Evolutionary conservation across 2,888 invertebrate species (phyloP), one percentile per base, ranked within the genome.

Genomic region (Parthenolecanium corni): DNA sequence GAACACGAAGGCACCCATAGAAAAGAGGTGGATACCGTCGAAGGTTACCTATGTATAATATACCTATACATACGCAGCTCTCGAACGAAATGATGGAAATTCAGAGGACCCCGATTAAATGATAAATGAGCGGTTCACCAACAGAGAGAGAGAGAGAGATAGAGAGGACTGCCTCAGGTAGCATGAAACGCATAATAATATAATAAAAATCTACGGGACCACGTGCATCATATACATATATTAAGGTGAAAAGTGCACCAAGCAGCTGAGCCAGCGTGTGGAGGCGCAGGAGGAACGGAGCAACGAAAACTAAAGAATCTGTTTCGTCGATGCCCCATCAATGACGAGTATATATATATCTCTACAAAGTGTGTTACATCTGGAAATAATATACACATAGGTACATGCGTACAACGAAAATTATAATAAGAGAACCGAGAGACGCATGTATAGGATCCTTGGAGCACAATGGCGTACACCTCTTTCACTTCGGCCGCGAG

Each of bases 281-380:
- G 38, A 6, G 20, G 14, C 40, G 9, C 38, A n/a, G 18, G 14
- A 44, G 44, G 18, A 4, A 18, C 44, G 44, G 14, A 44, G 44
- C n/a, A 14, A 38, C 9, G 12, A 38, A 38, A 38, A 38, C 14
- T 38, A 38, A 54, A 31, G 31, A 31, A 38, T 54, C 42, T 40
- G 54, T 54, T n/a, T 42, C 21, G 42, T 18, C 25, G 52, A 52
- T 12, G 38, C 31, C 36, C 52, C 21, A 54, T 40, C 54, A 54
- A 54, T 54, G 38, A 54, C 42, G 54, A 24, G 40, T 54, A n/a
- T n/a, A n/a, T n/a, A n/a, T n/a, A n/a, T n/a, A n/a, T n/a, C n/a
- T n/a, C n/a, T n/a, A n/a, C n/a, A 36, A 38, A 54, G 40, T 40
- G 54, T 54, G 54, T 54, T 54, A 54, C 54, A 54, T 54, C 54